Evolutionary conservation across 2,113 vertebrate genomes (phyloP).

Genomic region (Acrocephalus kingi): DNA sequence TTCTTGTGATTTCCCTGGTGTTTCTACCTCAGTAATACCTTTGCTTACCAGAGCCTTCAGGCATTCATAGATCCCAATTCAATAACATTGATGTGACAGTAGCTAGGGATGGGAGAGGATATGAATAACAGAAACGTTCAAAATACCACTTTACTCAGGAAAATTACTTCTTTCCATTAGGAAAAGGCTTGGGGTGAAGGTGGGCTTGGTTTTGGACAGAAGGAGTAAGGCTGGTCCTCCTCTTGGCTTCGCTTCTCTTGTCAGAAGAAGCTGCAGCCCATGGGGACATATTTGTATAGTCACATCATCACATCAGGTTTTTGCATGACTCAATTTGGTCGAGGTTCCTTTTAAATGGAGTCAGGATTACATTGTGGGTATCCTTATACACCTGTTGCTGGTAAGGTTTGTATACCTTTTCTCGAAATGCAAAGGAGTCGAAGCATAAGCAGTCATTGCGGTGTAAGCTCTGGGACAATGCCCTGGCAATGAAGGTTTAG

Average conservation of each 20-base stretch:
- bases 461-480: background rate
- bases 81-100: background rate
- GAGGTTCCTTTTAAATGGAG: background rate
- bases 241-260: background rate
- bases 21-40: conserved; percentile 42
- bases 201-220: background rate
- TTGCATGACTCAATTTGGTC: background rate
- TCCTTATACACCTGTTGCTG: background rate
- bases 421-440: background rate
- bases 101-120: conserved; percentile 17
- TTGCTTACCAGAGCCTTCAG: background rate
- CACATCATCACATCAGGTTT: background rate
- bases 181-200: background rate
- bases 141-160: background rate
- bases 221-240: background rate
- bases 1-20: conserved; percentile 47
- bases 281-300: background rate
- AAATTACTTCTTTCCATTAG: background rate
- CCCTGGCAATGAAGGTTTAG: background rate
- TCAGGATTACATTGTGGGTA: background rate
- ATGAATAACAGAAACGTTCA: background rate
- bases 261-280: background rate
- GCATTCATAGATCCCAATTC: conserved; percentile 11
- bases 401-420: background rate
- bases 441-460: background rate